Base-by-base conservation (phyloP, 2,797 vertebrate species). In the Amniataba percoides region DNA sequence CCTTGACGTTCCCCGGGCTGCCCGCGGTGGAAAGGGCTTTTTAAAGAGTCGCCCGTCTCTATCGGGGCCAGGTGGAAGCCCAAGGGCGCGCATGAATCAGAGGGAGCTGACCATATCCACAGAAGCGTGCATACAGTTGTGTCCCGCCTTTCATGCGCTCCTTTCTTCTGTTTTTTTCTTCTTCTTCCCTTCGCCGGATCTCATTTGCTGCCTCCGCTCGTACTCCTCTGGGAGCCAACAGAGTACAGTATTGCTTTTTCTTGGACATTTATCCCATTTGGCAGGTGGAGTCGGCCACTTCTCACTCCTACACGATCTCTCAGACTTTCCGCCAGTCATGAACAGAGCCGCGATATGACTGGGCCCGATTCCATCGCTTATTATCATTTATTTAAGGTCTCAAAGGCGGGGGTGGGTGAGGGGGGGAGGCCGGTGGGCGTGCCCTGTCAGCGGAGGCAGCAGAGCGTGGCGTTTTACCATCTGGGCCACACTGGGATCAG, bases 371-470 rank as follows among this genome's bases (percentile, higher is more conserved):
- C 83, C 72, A 72, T 83, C 36, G 14, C 74, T 87, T 83, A 84
- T 83, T 82, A 91, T 90, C 85, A 88, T 92, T 91, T 89, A 88
- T 93, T 84, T 78, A 87, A 83, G 68, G 71, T 84, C 71, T 82
- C 43, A 53, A 60, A 72, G 81, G 56, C n/a, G 52, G 80, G 69
- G 70, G 27, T 31, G 27, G 27, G 27, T 31, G 3, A 31, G 27
- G 27, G 27, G 27, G 69, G 65, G 72, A 77, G 55, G 81, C 84
- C 73, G 36, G 74, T 85, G 80, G 89, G 92, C 52, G 86, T 81
- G 63, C 74, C 78, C 68, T 74, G 88, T 80, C 84, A 82, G 83
- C 55, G 66, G 66, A 81, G 55, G 79, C 87, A 89, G 73, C 82
- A 46, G 87, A 86, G 84, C 71, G 52, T 90, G 75, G 82, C 65